Evolutionary conservation across 2,797 vertebrate species (phyloP).

Genomic region (Galaxias olidus): DNA sequence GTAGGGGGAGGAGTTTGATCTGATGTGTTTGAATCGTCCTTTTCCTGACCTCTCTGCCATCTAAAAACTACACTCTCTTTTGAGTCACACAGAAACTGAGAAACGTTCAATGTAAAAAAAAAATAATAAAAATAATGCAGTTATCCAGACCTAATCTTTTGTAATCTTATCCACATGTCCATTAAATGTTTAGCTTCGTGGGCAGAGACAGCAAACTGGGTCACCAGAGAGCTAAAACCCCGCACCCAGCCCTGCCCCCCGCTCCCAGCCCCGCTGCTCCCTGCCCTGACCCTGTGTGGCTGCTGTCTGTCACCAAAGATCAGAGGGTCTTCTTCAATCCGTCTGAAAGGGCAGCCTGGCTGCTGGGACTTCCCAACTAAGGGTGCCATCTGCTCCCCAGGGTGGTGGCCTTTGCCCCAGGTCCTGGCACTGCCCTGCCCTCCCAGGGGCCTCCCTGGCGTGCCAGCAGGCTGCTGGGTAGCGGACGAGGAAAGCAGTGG

Average conservation of each 20-base stretch:
- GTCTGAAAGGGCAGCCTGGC: constrained; percentile 21
- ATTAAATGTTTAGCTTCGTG: constrained; percentile 21
- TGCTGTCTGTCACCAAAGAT: constrained; percentile 30
- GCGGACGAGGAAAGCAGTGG: constrained; percentile 20
- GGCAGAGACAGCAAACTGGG: constrained; percentile 22
- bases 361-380: constrained; percentile 37
- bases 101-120: neutral
- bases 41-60: neutral
- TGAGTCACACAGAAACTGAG: neutral
- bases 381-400: constrained; percentile 49
- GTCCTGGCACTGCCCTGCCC: constrained; percentile 1
- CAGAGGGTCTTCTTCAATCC: constrained; percentile 29
- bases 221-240: constrained; percentile 30
- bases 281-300: constrained; percentile 10
- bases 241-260: constrained; percentile 5
- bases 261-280: neutral
- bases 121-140: too few species aligned
- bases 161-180: constrained; percentile 16
- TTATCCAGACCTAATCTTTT: constrained; percentile 30
- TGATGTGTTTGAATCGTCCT: neutral
- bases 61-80: neutral
- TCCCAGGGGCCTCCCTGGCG: constrained; percentile 18
- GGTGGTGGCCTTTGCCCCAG: constrained; percentile 11
- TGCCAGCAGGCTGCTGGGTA: constrained; percentile 12
- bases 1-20: neutral